These are phyloP conservation scores for Hydrochoerus hydrochaeris DNA, from an alignment of 2,113 vertebrate genomes.

Conservation along the genomic window DNA sequence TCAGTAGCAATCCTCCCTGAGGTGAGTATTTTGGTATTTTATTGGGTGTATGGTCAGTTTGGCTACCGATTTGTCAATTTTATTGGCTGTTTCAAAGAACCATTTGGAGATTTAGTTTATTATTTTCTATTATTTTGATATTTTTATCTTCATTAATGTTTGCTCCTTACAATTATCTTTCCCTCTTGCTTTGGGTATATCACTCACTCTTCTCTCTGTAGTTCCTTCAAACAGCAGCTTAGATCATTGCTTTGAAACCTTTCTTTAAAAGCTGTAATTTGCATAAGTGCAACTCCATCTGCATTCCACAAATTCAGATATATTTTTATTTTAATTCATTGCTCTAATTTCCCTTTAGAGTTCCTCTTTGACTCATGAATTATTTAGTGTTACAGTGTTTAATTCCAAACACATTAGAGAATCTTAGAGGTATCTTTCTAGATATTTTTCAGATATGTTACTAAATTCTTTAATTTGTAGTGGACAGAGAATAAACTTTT, in stretches of 20 bases:
- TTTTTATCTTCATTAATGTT: not conserved
- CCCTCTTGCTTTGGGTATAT: not conserved
- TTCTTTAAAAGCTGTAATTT: not conserved
- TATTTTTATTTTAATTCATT: not conserved
- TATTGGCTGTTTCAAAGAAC: not conserved
- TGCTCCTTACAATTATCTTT: not conserved
- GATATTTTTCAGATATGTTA: not conserved
- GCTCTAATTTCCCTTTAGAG: not conserved
- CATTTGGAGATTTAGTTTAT: not conserved
- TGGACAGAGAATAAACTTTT: not conserved
- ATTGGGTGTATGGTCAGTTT: not conserved
- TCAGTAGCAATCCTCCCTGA: not conserved
- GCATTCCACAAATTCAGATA: not conserved
- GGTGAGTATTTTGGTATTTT: not conserved
- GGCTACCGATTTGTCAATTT: not conserved
- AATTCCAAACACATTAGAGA: not conserved
- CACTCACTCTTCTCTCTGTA: not conserved
- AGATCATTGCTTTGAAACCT: not conserved
- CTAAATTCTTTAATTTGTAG: not conserved
- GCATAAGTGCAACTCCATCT: not conserved
- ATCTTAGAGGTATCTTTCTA: not conserved
- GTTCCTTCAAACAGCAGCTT: not conserved
- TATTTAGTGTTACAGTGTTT: not conserved
- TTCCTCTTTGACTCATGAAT: not conserved
- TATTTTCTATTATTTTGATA: not conserved